phyloP scores from a whole-genome alignment of 1,140 invertebrate species.

The Drosophila serrata region DNA sequence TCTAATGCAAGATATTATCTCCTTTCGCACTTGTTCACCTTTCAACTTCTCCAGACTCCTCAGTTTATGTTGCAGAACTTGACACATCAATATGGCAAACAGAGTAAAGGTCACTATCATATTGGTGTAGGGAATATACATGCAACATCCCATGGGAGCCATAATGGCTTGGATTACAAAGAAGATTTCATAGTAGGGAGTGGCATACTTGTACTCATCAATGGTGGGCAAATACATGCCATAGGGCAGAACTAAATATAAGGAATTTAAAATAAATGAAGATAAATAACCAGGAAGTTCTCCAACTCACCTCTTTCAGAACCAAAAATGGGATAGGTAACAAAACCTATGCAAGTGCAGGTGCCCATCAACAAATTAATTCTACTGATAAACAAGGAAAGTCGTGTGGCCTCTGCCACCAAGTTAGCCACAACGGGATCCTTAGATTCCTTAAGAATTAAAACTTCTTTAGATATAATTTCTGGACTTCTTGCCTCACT shows the following conservation, averaged over 20 bases:
- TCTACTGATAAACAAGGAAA: constrained; percentile 62
- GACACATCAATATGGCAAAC: constrained; percentile 75
- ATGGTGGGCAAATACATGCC: constrained; percentile 72
- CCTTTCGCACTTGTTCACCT: constrained; percentile 21
- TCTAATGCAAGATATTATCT: constrained; percentile 70
- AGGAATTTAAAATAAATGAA: background rate
- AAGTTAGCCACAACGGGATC: constrained; percentile 39
- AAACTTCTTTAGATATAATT: no score
- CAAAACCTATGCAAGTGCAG: constrained; percentile 71
- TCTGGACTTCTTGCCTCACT: background rate
- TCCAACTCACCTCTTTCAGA: constrained; percentile 59
- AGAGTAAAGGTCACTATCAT: constrained; percentile 76
- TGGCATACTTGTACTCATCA: constrained; percentile 74
- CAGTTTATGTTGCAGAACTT: constrained; percentile 68
- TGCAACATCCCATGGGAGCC: constrained; percentile 80
- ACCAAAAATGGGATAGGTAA: constrained; percentile 75
- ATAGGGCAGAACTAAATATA: constrained; percentile 68
- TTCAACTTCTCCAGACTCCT: constrained; percentile 40
- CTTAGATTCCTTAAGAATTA: constrained; percentile 23
- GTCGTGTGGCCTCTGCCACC: constrained; percentile 52
- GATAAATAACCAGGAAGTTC: background rate
- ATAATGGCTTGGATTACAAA: constrained; percentile 74
- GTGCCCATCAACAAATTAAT: constrained; percentile 72
- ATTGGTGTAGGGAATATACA: constrained; percentile 80
- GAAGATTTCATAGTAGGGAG: constrained; percentile 73